Percentiles rank a stretch among this genome's conserved stretches.
Conservation (phyloP, 1,140 invertebrate species). For the Trinorchestia longiramus region DNA sequence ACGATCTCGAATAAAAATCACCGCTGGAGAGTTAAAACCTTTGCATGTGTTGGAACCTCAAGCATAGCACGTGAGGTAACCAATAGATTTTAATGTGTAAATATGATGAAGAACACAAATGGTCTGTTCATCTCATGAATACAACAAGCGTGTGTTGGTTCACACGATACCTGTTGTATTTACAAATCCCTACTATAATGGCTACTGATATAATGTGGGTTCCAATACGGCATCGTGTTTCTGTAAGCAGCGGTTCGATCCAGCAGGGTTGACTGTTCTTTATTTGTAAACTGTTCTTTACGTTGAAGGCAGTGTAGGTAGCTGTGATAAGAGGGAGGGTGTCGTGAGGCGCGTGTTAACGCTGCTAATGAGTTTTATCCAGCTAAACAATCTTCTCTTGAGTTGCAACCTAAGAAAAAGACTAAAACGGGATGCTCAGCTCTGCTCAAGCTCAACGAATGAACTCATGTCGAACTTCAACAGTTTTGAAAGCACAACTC, state of each 20-base stretch:
- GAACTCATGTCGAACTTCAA: background rate
- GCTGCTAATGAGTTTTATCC: constrained; percentile 51
- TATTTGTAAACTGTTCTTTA: constrained; percentile 8
- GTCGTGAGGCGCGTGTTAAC: constrained; percentile 53
- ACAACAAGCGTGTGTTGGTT: background rate
- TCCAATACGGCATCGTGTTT: background rate
- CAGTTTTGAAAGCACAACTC: background rate
- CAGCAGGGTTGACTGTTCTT: background rate
- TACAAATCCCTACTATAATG: background rate
- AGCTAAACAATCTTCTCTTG: constrained; percentile 49
- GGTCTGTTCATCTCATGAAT: background rate
- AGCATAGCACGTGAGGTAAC: no score
- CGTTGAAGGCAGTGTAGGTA: constrained; percentile 1
- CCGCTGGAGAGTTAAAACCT: no score
- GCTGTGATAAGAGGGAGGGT: constrained; percentile 27
- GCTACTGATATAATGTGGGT: background rate
- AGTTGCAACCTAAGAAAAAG: constrained; percentile 42
- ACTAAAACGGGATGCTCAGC: background rate
- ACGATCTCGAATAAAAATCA: no score
- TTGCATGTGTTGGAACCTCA: no score
- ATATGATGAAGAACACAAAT: background rate
- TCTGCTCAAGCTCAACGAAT: background rate
- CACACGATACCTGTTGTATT: background rate
- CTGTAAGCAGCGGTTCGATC: background rate
- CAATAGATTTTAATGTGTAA: no score